Evolutionary conservation across 2,113 vertebrate species (phyloP), one percentile per base, ranked within the genome.

Genomic region (Arvicanthis niloticus): DNA sequence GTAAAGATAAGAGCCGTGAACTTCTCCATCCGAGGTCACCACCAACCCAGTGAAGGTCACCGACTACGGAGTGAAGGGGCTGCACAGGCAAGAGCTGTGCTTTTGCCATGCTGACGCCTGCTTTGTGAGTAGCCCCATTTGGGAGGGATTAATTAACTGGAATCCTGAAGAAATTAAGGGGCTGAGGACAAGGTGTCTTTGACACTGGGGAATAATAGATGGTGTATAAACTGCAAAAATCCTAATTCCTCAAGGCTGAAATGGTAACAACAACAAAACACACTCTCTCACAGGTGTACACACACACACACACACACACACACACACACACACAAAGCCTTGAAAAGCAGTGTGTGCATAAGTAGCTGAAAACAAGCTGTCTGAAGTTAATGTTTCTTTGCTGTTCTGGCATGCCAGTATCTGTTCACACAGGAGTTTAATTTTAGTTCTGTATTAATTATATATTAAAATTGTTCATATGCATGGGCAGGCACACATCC

Each of bases 361-460:
- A 22, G 40, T 45, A 40, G 60, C 58, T 42, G 13, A 48, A 58
- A 94, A 31, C 68, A 70, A 72, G 53, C 26, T 24, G 3, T 75
- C 82, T 53, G 62, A 84, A 48, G 48, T 70, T 89, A 88, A 93
- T 70, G 19, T 85, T 78, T 67, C 76, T 92, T 86, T 68, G 75
- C 87, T 77, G 78, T n/a, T 40, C 86, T 53, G 70, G 58, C 70
- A 67, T 89, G 80, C 34, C 88, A 11, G 31, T 78, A 62, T 92
- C 91, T 92, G 76, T 70, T 90, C 81, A 86, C 67, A 76, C 45
- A 21, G 73, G 85, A 92, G 80, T 91, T 95, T 94, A 94, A 96
- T 95, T 95, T 97, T 93, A 95, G 67, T n/a, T 95, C 90, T 58
- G n/a, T 93, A 95, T 96, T 95, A 94, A 97, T 96, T 93, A 93